Base-by-base conservation (phyloP, 2,113 vertebrate species). In the Gymnarchus niloticus region DNA sequence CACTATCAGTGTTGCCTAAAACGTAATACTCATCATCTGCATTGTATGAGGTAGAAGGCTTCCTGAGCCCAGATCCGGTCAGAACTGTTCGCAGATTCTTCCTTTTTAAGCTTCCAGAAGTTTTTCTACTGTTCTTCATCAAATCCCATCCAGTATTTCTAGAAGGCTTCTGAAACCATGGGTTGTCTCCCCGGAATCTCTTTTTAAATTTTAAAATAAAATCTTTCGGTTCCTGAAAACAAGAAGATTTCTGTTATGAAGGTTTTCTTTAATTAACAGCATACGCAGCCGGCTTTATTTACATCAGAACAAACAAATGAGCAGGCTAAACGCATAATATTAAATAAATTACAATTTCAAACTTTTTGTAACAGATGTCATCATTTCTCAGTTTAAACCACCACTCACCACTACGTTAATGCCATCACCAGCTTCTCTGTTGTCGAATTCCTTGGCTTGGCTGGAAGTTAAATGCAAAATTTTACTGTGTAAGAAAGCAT, bases 401-500 rank as follows among this genome's bases (percentile, higher is more conserved):
- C 21, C 56, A 81, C 85, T 56, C 85, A 95, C 94, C 92, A 95
- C 93, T 76, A 91, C 87, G 92, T 81, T 91, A 77, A 94, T 88
- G 87, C 93, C 92, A 23, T 89, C 85, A 0, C 87, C 80, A 23
- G 85, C 52, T 8, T 84, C 48, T 8, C 87, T 86, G 1, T 84
- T 86, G 0, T 86, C 65, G 8, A 56, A 33, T 0, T 87, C 84
- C n/a, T 81, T 33, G 52, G 19, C 56, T 8, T 84, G 61, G 23
- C 46, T 65, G 56, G 86, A 77, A 83, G 33, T n/a, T 52, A n/a
- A 65, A 52, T 51, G 25, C 14, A 28, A 80, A 46, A 48, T 46
- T 76, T 14, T 82, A 82, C 17, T 52, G 12, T 19, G n/a, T 82
- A 46, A 28, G 19, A 48, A 51, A 28, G 49, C 8, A 56, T 19